Evolutionary conservation across 2,797 vertebrate species (phyloP), one percentile per base, ranked within the genome.

Genomic region (Pipistrellus pipistrellus): DNA sequence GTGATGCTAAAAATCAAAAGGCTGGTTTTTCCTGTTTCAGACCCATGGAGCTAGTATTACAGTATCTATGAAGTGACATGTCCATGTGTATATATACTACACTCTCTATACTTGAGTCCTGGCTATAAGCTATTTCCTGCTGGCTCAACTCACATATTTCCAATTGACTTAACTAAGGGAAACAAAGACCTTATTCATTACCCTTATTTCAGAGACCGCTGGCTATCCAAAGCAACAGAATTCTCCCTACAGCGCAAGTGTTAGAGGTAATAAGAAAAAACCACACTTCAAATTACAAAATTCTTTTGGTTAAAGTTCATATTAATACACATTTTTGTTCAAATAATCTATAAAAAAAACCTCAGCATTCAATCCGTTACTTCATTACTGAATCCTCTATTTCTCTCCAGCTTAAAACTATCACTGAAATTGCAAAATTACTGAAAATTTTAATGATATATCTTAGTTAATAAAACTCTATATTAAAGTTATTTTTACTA

Each of bases 171-270:
- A 25, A 73, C 0, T 1, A 51, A 13, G n/a, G 88, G 85, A 97
- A 96, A 98, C 97, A 98, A 98, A 97, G 94, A 71, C 93, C 90
- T 97, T 91, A 96, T 97, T 98, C 96, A 98, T 21, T 90, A 94
- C 82, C 0, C 90, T 2, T 0, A 55, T 89, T 76, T 96, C 94
- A 96, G 87, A 96, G 98, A 96, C 97, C 97, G 96, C 92, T 69
- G 20, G 62, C 62, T 30, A 82, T 64, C 35, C 90, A 59, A 86
- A 87, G 95, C 46, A 98, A 97, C 6, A 12, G 55, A 96, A 96
- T 73, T 23, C 25, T 89, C 48, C 91, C 38, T 85, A 88, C 2
- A 30, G 93, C 23, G 41, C 48, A 30, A 88, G 35, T 92, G 14
- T 51, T 75, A 87, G 15, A 82, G 75, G 17, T 83, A 95, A 87